Evolutionary conservation across 2,797 vertebrate species (phyloP), one percentile per base, ranked within the genome.

Genomic region (Bovichtus diacanthus): DNA sequence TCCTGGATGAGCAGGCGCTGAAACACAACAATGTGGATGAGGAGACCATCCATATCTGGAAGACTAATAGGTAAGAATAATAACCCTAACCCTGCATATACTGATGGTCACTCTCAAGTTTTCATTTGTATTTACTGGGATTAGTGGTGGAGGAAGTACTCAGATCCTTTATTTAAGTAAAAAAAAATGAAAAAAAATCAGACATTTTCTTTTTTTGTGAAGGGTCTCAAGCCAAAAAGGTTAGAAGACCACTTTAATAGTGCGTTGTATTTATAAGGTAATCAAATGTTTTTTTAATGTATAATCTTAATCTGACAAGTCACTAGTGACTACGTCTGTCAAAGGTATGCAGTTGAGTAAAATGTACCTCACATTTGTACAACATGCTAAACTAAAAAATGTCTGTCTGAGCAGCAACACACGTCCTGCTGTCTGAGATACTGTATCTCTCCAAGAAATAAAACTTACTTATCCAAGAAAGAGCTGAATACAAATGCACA

Each of bases 31-130:
- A 98, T 56, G 96, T 96, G 81, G 98, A 99, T 11, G 98, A 99
- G 76, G 98, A 99, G 85, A 99, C 98, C 62, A 96, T 99, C 87
- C 98, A 99, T 80, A 99, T 99, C 93, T 99, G 98, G 98, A 99
- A 99, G 94, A 99, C 98, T 39, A 99, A 99, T 90, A 99, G 98
- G 98, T 98, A 84, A 64, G 49, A 19, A 27, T 0, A 5, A 41
- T 41, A 23, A 29, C 43, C 0, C 1, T n/a, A n/a, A n/a, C n/a
- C 34, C 39, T 27, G 55, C 31, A 12, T 21, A 25, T 44, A 18
- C 31, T 47, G 43, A 68, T 53, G 18, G 23, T 64, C 53, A 50
- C 58, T 34, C n/a, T 70, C 9, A 47, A 39, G 39, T 27, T 18
- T 27, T 21, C 0, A 68, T 25, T 27, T 43, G 10, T 43, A 8